A percentile compares a stretch with the other conserved stretches of the same genome.
These are phyloP conservation scores for Vespertilio murinus DNA, from an alignment of 2,797 vertebrate genomes.

Conservation along the genomic window DNA sequence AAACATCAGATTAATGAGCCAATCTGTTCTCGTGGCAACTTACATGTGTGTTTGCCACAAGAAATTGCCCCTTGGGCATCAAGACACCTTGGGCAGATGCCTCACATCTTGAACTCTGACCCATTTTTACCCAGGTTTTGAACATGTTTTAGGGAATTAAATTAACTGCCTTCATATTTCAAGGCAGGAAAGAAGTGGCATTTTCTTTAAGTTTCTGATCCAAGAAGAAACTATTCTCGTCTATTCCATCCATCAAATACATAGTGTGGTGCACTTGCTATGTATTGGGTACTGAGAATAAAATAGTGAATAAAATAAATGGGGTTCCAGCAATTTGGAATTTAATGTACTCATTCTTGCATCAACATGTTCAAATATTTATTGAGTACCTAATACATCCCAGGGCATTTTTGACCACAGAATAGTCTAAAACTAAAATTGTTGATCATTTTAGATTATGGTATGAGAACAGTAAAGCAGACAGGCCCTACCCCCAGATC, in stretches of 20 bases:
- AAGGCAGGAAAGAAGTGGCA: background rate
- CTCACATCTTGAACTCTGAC: background rate
- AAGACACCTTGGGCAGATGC: background rate
- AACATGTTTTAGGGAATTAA: background rate
- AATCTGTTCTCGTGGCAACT: background rate
- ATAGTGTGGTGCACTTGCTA: background rate
- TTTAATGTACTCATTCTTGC: background rate
- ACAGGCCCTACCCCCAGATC: background rate
- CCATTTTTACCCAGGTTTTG: background rate
- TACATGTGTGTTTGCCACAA: background rate
- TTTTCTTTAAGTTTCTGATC: slow-evolving; percentile 42
- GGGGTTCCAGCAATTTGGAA: background rate
- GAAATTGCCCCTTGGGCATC: background rate
- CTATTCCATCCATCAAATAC: background rate
- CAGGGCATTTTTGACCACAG: background rate
- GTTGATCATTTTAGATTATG: background rate
- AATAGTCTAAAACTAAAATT: background rate
- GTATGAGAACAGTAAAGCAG: background rate
- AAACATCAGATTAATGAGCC: slow-evolving; percentile 2
- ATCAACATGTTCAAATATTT: background rate
- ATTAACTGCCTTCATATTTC: background rate
- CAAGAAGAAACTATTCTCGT: background rate
- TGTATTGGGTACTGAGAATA: background rate
- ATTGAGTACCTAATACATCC: background rate
- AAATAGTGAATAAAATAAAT: background rate